Base-by-base conservation (phyloP, 2,888 invertebrate species). In the Tridacna crocea region DNA sequence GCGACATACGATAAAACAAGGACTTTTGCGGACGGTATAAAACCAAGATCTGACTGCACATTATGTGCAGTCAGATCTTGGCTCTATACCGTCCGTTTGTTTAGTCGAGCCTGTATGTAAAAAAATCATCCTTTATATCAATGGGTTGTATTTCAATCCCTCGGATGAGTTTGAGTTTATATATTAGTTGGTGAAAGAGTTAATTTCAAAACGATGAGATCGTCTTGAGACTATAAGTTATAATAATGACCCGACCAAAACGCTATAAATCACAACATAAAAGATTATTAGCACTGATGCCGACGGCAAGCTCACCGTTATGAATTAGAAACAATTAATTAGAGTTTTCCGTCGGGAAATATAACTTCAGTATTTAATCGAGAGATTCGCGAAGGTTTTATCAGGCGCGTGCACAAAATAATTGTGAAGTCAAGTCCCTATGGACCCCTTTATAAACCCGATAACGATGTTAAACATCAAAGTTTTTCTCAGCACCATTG, bases 261-360 rank as follows among this genome's bases (percentile, higher is more conserved):
- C 70, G 24, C 70, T 22, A 70, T 70, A 70, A 70, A 70, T 70
- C 70, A 70, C 51, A 51, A 70, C 48, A 70, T 70, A 70, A 70
- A 70, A 70, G 24, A 70, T 70, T 77, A 84, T 81, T 84, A 84
- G 81, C 84, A 77, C 51, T 24, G 48, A 60, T 70, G 84, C 81
- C 79, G 79, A 77, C 76, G 79, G 79, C 81, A 79, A 73, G 75
- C 81, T 77, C 77, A 81, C 81, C 79, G 84, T 82, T 81, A 75
- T 81, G 84, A 84, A 84, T 84, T 84, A 82, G 77, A 84, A 84
- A 84, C 84, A 84, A 84, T 84, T 84, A 82, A 84, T 84, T 84
- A 84, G 84, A 66, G 79, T 48, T 48, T 72, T 79, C 84, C 79
- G 55, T 36, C 66, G 84, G 84, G 84, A 84, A 84, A 84, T 84